Base-by-base conservation (phyloP, 2,113 vertebrate species). In the Nettapus auritus region DNA sequence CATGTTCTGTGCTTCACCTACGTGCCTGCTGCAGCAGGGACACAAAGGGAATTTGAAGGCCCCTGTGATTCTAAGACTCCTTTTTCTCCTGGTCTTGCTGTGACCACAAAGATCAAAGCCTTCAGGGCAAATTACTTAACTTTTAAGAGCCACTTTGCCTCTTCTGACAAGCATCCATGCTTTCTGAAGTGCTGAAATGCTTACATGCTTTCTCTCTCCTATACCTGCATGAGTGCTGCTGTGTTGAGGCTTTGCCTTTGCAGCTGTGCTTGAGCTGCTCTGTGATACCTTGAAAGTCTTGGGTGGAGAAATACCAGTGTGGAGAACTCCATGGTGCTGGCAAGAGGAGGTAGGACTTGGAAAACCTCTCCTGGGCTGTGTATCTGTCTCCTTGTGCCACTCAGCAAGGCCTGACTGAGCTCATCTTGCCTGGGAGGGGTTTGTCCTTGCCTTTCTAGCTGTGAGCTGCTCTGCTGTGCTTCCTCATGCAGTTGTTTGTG, bases 1-100 rank as follows among this genome's bases (percentile, higher is more conserved):
- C 13, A 36, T 6, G 18, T 0, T 0, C 0, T 23, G 36, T 52
- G 31, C 3, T 12, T 34, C 5, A 26, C 22, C 64, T 2, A 1
- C 3, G 2, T 52, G n/a, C 8, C 10, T 69, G 11, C 40, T 33
- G 17, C 34, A 46, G 29, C 3, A 34, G 21, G 25, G 56, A 67
- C 77, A 52, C 1, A 0, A 11, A 33, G 33, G 6, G 26, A 56
- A 11, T 78, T 87, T 84, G 42, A 67, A 75, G 33, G 8, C 12
- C 2, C 2, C 8, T 5, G 31, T 83, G 28, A 4, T 67, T 70
- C 28, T 14, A 78, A 46, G 17, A 3, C 36, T 83, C 44, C 19
- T 71, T 71, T 71, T 9, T 77, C 88, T 67, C 29, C 11, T 59
- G 3, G 2, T 42, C 22, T 83, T 55, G 9, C 16, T 60, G 16